These are phyloP conservation scores for Lepidurus couesii DNA, from an alignment of 1,140 invertebrate species.

Conservation along the genomic window DNA sequence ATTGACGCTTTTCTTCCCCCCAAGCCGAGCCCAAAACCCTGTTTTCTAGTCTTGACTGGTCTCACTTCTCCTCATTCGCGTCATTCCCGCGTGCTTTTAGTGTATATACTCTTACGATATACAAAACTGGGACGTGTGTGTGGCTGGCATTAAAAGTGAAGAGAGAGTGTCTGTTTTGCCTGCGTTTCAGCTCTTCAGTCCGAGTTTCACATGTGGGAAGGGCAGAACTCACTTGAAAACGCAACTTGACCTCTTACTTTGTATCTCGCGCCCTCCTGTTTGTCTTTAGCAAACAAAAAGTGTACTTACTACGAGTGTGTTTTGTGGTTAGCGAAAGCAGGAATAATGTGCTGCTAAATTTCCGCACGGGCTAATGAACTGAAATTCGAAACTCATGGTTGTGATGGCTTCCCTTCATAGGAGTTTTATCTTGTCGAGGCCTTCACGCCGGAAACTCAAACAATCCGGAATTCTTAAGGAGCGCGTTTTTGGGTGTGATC, in stretches of 20 bases:
- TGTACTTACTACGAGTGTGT: too few relatives aligned
- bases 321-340: too few relatives aligned
- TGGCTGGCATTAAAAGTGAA: neutral
- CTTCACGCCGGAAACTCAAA: constrained; percentile 79
- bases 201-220: neutral
- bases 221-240: constrained; percentile 2
- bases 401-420: constrained; percentile 36
- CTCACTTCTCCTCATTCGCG: too few relatives aligned
- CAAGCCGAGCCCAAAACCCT: too few relatives aligned
- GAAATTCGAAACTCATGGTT: neutral
- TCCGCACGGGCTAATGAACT: neutral
- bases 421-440: constrained; percentile 78
- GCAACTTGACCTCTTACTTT: neutral
- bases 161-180: constrained; percentile 12
- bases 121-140: neutral
- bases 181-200: neutral
- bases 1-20: too few relatives aligned
- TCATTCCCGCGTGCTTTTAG: too few relatives aligned
- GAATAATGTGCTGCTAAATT: neutral
- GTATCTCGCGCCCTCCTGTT: neutral
- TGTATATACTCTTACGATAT: too few relatives aligned
- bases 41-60: too few relatives aligned
- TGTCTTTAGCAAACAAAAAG: too few relatives aligned
- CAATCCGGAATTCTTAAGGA: constrained; percentile 88
- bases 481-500: constrained; percentile 89